A percentile compares a stretch with the other conserved stretches of the same genome.
phyloP scores from a whole-genome alignment of 2,888 invertebrate species.

The Dasysyrphus albostriatus region DNA sequence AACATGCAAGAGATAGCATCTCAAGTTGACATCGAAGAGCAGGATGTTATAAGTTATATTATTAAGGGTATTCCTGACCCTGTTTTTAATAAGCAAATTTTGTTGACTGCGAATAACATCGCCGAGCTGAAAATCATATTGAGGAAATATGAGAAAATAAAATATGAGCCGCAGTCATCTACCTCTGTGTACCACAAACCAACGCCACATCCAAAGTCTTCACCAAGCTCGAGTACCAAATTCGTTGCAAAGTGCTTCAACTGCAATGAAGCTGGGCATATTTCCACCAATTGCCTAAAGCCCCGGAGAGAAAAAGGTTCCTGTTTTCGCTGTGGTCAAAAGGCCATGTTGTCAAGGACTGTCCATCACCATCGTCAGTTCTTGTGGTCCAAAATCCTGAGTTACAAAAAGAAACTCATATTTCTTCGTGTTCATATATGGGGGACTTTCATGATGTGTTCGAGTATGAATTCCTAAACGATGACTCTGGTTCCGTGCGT shows the following conservation, averaged over 20 bases:
- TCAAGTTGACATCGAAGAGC: conserved; percentile 13
- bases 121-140: too few species aligned
- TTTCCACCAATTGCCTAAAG: background rate
- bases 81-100: too few species aligned
- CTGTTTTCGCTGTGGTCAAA: background rate
- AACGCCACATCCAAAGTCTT: background rate
- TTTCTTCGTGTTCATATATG: background rate
- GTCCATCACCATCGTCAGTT: conserved; percentile 6
- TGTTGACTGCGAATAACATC: too few species aligned
- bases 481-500: background rate
- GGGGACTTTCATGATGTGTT: conserved; percentile 3
- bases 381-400: background rate
- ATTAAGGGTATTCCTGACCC: conserved; percentile 6
- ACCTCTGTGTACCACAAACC: background rate
- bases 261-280: background rate
- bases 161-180: background rate
- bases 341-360: background rate
- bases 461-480: background rate
- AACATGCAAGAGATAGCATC: conserved; percentile 14
- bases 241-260: conserved; percentile 7
- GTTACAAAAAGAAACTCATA: background rate
- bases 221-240: background rate
- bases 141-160: background rate
- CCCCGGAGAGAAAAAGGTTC: background rate
- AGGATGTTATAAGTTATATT: conserved; percentile 8